Evolutionary conservation across 2,888 invertebrate species (phyloP).

Genomic region (Dascillus cervinus): DNA sequence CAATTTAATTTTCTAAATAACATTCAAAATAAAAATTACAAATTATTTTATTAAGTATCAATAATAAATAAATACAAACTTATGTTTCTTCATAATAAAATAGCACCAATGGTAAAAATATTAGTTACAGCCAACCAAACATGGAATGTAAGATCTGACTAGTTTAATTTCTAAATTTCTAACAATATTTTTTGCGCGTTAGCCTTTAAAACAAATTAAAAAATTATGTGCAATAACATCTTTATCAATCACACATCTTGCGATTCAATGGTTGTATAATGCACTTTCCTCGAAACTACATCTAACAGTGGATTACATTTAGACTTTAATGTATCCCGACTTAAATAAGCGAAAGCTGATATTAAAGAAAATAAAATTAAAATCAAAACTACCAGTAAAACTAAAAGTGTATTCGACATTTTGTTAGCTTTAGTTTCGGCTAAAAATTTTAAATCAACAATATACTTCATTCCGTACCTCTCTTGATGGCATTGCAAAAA

Average conservation of each 20-base stretch:
- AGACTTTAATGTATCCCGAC: slow-evolving; percentile 50
- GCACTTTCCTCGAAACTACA: slow-evolving; percentile 60
- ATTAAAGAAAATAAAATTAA: slow-evolving; percentile 49
- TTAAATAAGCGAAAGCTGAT: slow-evolving; percentile 53
- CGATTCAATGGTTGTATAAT: slow-evolving; percentile 59
- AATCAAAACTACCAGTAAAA: slow-evolving; percentile 48
- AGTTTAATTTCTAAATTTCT: too few relatives aligned
- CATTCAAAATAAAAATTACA: too few relatives aligned
- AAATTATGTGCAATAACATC: too few relatives aligned
- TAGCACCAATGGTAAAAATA: too few relatives aligned
- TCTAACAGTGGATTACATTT: slow-evolving; percentile 56
- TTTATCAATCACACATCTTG: slow-evolving; percentile 32
- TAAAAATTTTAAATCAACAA: slow-evolving; percentile 32
- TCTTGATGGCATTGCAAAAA: slow-evolving; percentile 45
- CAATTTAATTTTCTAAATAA: too few relatives aligned
- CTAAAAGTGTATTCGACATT: slow-evolving; percentile 38
- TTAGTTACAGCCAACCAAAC: too few relatives aligned
- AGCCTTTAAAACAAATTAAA: too few relatives aligned
- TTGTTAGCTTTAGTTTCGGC: slow-evolving; percentile 32
- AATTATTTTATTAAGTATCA: too few relatives aligned
- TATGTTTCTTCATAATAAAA: too few relatives aligned
- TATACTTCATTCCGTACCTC: slow-evolving; percentile 30
- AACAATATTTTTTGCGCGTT: too few relatives aligned
- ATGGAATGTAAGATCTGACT: too few relatives aligned
- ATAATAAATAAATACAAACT: too few relatives aligned